Percentiles rank a stretch among this genome's conserved stretches.
These are phyloP conservation scores for Uria aalge DNA, from an alignment of 2,113 vertebrate species.

Conservation along the genomic window DNA sequence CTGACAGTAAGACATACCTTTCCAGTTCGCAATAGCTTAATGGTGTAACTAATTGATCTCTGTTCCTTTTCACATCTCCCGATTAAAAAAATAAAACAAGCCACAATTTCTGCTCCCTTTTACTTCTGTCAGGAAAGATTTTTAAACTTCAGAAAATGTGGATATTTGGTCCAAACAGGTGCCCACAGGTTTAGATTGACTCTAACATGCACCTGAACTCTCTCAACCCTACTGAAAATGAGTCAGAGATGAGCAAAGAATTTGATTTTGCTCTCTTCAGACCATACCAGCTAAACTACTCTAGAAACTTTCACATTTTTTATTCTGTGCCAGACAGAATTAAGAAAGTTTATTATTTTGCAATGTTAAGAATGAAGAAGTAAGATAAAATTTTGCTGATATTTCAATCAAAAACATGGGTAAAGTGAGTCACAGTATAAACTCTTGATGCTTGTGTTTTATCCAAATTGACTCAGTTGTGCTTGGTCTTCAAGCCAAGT, in stretches of 20 bases:
- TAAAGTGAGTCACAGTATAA: neutral
- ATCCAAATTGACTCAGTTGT: neutral
- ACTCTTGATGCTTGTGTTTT: neutral
- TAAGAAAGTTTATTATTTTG: neutral
- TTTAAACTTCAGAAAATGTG: neutral
- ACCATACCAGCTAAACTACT: neutral
- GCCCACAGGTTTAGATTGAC: neutral
- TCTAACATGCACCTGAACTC: neutral
- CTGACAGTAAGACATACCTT: neutral
- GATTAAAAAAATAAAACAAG: neutral
- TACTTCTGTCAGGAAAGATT: neutral
- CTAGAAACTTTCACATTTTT: neutral
- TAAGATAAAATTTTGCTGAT: neutral
- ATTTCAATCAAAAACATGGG: neutral
- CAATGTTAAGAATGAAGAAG: neutral
- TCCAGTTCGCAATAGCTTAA: neutral
- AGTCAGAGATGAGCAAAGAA: neutral
- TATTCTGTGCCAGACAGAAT: neutral
- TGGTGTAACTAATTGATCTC: neutral
- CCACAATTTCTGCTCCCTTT: neutral
- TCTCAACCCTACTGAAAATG: neutral
- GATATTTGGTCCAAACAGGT: neutral
- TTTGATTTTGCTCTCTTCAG: neutral
- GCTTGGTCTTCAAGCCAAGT: neutral
- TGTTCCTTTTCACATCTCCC: accelerated